Base-by-base conservation (phyloP, 2,888 invertebrate species). In the Cotesia congregata region DNA sequence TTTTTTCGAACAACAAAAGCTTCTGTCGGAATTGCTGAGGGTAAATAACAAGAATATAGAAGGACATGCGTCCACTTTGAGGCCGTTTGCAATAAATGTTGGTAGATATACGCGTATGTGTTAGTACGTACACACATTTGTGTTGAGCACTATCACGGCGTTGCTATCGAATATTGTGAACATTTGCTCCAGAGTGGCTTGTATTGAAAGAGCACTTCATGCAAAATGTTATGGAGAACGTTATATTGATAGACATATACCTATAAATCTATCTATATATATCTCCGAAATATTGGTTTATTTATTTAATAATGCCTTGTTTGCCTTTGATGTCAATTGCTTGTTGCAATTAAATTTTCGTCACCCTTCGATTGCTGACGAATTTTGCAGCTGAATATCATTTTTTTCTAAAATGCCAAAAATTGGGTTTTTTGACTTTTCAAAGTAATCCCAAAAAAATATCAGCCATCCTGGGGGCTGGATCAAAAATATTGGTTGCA, bases 31-130 rank as follows among this genome's bases (percentile, higher is more conserved):
- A 50, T 50, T 50, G 50, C 9, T 12, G 50, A 50, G 50, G 12
- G 50, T 50, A 50, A 50, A 50, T 50, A 50, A 50, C 50, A 50
- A 50, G 50, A 30, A 30, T 30, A 30, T 30, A 30, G 30, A 50
- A 50, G 50, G 50, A 50, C 50, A 50, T 50, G 50, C 50, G 50
- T 50, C 50, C 50, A 50, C 50, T 50, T 50, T 50, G 50, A 50
- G 50, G 50, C 50, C 50, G 50, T 50, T 50, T 50, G 50, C 12
- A 12, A 30, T 30, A 30, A 30, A 30, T 50, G 50, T 50, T 12
- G 50, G 4, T 9, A 6, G 6, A 50, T 7, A 12, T 12, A 50
- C 12, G 50, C 12, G 12, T 50, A 4, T 50, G 12, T 1, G 4
- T 12, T 50, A n/a, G 12, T 50, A 50, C 1, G 12, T 2, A 50